Percentiles rank a stretch among this genome's conserved stretches.
phyloP scores from a whole-genome alignment of 2,797 vertebrate genomes.

The Pseudomugil tenellus region DNA sequence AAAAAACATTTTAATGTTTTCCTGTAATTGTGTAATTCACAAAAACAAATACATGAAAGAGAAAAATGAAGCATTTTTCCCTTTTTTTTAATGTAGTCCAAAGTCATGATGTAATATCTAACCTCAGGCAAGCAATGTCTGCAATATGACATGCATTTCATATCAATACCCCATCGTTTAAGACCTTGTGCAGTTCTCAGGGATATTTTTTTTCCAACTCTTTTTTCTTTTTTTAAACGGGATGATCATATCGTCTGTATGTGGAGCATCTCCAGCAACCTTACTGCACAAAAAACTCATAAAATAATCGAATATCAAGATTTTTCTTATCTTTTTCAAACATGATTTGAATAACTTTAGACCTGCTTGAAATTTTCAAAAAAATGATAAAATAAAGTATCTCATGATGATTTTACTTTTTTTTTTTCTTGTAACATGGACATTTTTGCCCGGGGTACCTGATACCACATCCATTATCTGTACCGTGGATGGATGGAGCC shows the following conservation, averaged over 20 bases:
- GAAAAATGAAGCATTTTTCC: not conserved
- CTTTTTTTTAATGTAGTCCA: not conserved
- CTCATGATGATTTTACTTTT: too few species aligned
- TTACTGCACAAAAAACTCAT: not conserved
- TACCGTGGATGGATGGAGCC: too few species aligned
- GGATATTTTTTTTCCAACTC: too few species aligned
- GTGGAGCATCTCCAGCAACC: too few species aligned
- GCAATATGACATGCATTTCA: conserved; percentile 9
- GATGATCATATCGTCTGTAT: not conserved
- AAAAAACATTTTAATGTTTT: conserved; percentile 3
- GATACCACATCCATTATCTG: too few species aligned
- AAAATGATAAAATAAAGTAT: not conserved
- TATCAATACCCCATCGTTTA: not conserved
- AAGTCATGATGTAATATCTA: conserved; percentile 44
- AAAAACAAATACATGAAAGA: not conserved
- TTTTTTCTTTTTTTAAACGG: not conserved
- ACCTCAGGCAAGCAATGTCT: conserved; percentile 26
- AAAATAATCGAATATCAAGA: not conserved
- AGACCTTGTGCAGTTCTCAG: too few species aligned
- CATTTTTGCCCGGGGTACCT: too few species aligned
- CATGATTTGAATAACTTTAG: not conserved
- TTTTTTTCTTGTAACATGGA: too few species aligned
- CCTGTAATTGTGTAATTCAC: conserved; percentile 6
- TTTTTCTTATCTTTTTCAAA: not conserved
- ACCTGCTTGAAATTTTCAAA: not conserved